Base-by-base conservation (phyloP, 2,888 invertebrate species). In the Drosophila ustulata region DNA sequence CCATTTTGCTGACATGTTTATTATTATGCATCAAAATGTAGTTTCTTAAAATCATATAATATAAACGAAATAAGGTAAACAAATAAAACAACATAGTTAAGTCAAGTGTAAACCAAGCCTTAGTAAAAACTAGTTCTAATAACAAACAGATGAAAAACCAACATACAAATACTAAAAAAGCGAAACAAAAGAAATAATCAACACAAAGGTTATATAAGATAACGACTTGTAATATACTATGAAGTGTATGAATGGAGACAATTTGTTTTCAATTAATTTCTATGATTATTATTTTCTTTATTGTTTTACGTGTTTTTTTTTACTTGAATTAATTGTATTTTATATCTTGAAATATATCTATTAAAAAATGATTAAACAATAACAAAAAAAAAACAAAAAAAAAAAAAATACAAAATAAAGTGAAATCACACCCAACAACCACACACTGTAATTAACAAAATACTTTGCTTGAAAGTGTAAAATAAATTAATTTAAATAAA, bases 401-500 rank as follows among this genome's bases (percentile, higher is more conserved):
- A 49, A 82, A 74, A 68, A 49, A 66, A 37, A 56, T 71, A 66
- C 23, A 63, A 67, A 63, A 70, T 49, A 28, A 46, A 61, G 5
- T 18, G 13, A 41, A 41, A 41, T 41, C 39, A 41, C 39, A 41
- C 39, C n/a, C 49, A 69, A 68, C 63, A 76, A 75, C 58, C 67
- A 81, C 75, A 81, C 80, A 78, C 71, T 82, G 82, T 82, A 82
- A 82, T 82, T 82, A 82, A 85, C 71, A 78, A 79, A 77, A 80
- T 80, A 78, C 73, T 78, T 85, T 80, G 82, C 80, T 85, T 85
- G 61, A 71, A 78, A 85, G 71, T 82, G 82, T 85, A 80, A 82
- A 85, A 85, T 82, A 82, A 78, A 82, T 85, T 82, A 85, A 82
- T 85, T 85, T 80, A 82, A 82, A 82, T 85, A 82, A 82, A 82